These are phyloP conservation scores for Caenorhabditis angaria DNA, from an alignment of 2,888 invertebrate species.

Conservation along the genomic window DNA sequence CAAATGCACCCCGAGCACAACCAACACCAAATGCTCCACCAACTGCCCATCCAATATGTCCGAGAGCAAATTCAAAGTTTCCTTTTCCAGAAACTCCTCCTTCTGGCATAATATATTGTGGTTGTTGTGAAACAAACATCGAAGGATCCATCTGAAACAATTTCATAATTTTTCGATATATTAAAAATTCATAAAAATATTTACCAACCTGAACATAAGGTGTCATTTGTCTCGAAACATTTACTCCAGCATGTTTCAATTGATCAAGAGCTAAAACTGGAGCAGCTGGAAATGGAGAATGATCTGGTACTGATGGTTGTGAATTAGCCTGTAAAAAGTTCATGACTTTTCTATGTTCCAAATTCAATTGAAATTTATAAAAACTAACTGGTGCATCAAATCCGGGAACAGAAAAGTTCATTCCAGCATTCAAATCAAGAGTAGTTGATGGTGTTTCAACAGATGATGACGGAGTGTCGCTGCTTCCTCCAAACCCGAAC, in stretches of 20 bases:
- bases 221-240: constrained; percentile 66
- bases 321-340: constrained; percentile 3
- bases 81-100: constrained; percentile 67
- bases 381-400: constrained; percentile 39
- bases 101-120: constrained; percentile 70
- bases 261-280: constrained; percentile 67
- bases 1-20: constrained; percentile 63
- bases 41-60: constrained; percentile 70
- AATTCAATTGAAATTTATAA: not conserved
- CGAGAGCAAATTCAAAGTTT: constrained; percentile 69
- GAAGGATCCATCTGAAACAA: constrained; percentile 67
- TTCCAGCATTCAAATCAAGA: constrained; percentile 50
- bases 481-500: constrained; percentile 51
- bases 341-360: not conserved
- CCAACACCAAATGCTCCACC: constrained; percentile 66
- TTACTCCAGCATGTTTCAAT: constrained; percentile 66
- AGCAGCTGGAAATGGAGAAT: constrained; percentile 44
- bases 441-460: constrained; percentile 40
- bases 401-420: constrained; percentile 44
- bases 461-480: constrained; percentile 45
- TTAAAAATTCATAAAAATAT: constrained; percentile 11
- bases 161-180: not conserved
- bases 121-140: constrained; percentile 62
- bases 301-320: constrained; percentile 25
- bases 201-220: constrained; percentile 65